Conservation (phyloP, 2,797 vertebrate genomes). For the Parauchenoglanis punctatus region DNA sequence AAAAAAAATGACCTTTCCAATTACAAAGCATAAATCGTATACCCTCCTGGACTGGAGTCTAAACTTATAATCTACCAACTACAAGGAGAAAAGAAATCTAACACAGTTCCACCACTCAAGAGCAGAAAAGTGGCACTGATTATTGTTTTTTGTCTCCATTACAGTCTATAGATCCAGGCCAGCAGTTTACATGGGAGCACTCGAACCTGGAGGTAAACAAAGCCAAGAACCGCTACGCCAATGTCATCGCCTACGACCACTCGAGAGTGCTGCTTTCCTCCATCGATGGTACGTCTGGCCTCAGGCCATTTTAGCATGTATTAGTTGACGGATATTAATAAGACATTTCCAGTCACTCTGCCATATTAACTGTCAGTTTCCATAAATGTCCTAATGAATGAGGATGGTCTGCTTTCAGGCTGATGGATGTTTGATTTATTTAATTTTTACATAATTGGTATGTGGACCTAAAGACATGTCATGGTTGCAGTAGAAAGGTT, state of each 20-base stretch:
- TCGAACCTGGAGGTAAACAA: slow-evolving; percentile 99
- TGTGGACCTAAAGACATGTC: background rate
- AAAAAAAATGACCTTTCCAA: background rate
- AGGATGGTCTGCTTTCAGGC: background rate
- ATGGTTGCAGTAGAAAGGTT: too few species aligned
- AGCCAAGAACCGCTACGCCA: slow-evolving; percentile 99
- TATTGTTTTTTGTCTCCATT: slow-evolving; percentile 21
- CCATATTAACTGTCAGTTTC: background rate
- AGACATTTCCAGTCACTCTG: background rate
- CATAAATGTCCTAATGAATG: background rate
- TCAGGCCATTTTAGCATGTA: background rate
- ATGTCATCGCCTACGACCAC: slow-evolving; percentile 98
- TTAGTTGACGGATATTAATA: background rate
- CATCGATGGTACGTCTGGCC: slow-evolving; percentile 88
- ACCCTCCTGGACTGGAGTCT: background rate
- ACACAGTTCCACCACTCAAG: slow-evolving; percentile 4
- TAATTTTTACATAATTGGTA: background rate
- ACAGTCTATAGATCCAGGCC: slow-evolving; percentile 96
- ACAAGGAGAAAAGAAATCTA: background rate
- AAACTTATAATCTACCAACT: background rate
- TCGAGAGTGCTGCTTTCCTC: slow-evolving; percentile 93
- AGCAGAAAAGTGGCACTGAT: background rate
- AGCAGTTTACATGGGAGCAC: slow-evolving; percentile 99
- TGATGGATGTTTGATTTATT: background rate
- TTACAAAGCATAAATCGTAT: background rate